Base-by-base conservation (phyloP, 2,888 invertebrate species). In the Kryphioiulus occultus region DNA sequence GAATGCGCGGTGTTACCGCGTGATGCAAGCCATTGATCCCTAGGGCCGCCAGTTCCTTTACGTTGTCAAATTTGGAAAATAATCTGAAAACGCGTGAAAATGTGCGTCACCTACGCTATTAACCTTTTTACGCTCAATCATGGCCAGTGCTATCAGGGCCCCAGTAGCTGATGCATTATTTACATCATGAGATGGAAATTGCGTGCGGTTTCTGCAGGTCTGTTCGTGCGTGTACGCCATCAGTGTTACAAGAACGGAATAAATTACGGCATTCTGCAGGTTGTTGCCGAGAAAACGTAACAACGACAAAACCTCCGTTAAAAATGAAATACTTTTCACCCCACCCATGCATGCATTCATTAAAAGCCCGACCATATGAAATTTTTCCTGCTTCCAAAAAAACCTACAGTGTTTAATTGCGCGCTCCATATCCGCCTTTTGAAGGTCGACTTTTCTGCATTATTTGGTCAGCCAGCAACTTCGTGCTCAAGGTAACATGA, bases 311-410 rank as follows among this genome's bases (percentile, higher is more conserved):
- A 68, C 68, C 68, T 68, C 68, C 68, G 68, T 68, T 68, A 68
- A 68, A 68, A 68, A 26, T 22, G 68, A 68, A 68, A 22, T 26
- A 26, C 9, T 26, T 68, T 68, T 68, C 68, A 68, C 68, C 26
- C 68, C 68, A 68, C 68, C 68, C 68, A 68, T 68, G 68, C 68
- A 68, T 68, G n/a, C n/a, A n/a, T n/a, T 68, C 68, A 68, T 68
- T 68, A 68, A 68, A 26, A 10, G 22, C 68, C 12, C 68, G 9
- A 26, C 68, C 10, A 2, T 9, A 68, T 68, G 68, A 68, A n/a
- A n/a, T n/a, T 53, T 68, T 68, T 68, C 68, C 68, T 68, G 68
- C n/a, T 68, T 7, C 26, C 4, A 68, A 68, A 68, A 22, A 26
- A 68, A 68, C 19, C 7, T n/a, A 59, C 19, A n/a, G n/a, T 47